phyloP scores from a whole-genome alignment of 2,113 vertebrate species.

The Mustela nigripes region DNA sequence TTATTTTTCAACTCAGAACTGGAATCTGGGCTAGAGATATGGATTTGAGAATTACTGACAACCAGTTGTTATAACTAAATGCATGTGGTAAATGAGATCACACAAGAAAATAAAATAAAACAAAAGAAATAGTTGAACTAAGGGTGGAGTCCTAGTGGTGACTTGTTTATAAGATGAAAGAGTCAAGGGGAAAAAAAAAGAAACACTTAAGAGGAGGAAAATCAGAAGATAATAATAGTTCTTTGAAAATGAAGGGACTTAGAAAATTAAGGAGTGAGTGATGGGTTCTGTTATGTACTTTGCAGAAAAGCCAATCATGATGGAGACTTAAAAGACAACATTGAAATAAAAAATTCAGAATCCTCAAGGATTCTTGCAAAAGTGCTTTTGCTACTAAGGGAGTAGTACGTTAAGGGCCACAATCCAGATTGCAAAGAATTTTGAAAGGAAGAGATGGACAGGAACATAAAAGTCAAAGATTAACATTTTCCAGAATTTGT shows the following conservation, averaged over 20 bases:
- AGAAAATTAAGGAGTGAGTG: not conserved
- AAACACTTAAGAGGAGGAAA: not conserved
- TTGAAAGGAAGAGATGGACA: not conserved
- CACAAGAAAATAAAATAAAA: not conserved
- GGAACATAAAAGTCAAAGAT: not conserved
- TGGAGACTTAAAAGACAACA: not conserved
- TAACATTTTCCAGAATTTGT: not conserved
- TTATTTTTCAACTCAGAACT: not conserved
- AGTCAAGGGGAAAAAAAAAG: too few relatives aligned
- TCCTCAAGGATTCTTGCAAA: not conserved
- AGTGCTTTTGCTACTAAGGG: not conserved
- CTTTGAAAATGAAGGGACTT: not conserved
- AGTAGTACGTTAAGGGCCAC: not conserved
- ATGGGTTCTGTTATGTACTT: not conserved
- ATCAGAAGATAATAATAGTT: not conserved
- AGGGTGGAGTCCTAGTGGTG: not conserved
- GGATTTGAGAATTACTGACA: not conserved
- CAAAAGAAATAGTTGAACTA: not conserved
- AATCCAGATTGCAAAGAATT: not conserved
- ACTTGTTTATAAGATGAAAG: not conserved
- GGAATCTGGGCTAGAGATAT: not conserved
- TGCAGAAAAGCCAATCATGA: not conserved
- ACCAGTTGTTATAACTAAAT: not conserved
- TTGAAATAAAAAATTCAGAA: conserved; percentile 31
- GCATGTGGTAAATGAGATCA: not conserved